Evolutionary conservation across 2,797 vertebrate species (phyloP).

Genomic region (Ara ararauna): DNA sequence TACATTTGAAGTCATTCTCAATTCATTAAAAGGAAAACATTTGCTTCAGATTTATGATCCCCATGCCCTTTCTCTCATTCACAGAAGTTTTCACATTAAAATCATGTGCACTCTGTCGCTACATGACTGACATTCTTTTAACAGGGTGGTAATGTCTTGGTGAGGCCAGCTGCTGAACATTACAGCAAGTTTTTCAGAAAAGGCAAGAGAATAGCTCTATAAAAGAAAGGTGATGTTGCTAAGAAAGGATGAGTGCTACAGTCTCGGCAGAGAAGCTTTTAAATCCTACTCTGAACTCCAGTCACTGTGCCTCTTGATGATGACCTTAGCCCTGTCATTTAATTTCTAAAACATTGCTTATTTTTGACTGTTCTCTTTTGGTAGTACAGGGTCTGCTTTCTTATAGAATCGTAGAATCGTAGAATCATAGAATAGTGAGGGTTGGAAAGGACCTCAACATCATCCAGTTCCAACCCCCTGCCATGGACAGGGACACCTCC

Average conservation of each 20-base stretch:
- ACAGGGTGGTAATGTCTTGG: constrained; percentile 53
- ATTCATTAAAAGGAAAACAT: constrained; percentile 47
- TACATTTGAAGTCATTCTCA: constrained; percentile 55
- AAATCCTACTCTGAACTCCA: not conserved
- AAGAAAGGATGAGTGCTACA: not conserved
- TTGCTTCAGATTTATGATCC: constrained; percentile 19
- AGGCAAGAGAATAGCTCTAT: not conserved
- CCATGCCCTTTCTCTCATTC: constrained; percentile 49
- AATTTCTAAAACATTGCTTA: not conserved
- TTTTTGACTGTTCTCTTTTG: not conserved
- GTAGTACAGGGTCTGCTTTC: not conserved
- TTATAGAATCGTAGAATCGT: too few species aligned
- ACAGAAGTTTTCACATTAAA: constrained; percentile 53
- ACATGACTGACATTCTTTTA: constrained; percentile 57
- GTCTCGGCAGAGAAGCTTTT: not conserved
- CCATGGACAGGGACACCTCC: too few species aligned
- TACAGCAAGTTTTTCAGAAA: not conserved
- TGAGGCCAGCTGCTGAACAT: constrained; percentile 18
- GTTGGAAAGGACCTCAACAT: too few species aligned
- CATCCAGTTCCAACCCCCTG: too few species aligned
- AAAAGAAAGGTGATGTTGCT: not conserved
- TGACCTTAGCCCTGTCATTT: not conserved
- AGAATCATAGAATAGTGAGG: too few species aligned
- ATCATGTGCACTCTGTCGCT: not conserved
- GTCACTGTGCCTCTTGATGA: not conserved